Conservation (phyloP, 2,888 invertebrate genomes). For the Choreutis nemorana region DNA sequence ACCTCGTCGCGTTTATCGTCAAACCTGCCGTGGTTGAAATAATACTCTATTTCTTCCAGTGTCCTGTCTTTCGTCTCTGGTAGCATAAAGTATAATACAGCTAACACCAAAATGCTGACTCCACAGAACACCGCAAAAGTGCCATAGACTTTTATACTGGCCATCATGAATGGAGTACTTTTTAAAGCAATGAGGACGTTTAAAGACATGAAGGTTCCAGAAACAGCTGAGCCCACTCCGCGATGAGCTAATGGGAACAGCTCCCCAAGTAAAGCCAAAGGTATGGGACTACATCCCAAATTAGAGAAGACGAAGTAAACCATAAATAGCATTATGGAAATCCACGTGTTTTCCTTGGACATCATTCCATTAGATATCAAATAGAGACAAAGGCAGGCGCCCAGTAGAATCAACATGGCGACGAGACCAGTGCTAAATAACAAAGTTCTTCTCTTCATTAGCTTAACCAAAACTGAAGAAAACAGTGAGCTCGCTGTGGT, state of each 20-base stretch:
- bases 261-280: conserved; percentile 36
- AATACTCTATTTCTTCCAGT: conserved; percentile 25
- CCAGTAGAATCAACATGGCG: conserved; percentile 19
- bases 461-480: conserved; percentile 28
- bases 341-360: conserved; percentile 19
- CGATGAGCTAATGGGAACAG: conserved; percentile 35
- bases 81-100: conserved; percentile 18
- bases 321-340: conserved; percentile 25
- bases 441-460: conserved; percentile 28
- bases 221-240: conserved; percentile 23
- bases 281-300: conserved; percentile 38
- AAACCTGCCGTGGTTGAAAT: conserved; percentile 22
- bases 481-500: conserved; percentile 25
- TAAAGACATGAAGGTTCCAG: conserved; percentile 23
- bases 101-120: conserved; percentile 15
- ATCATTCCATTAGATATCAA: conserved; percentile 18
- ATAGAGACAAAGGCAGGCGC: conserved; percentile 24
- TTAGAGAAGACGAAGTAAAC: conserved; percentile 32
- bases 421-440: conserved; percentile 29
- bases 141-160: conserved; percentile 26
- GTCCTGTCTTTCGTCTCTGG: conserved; percentile 30
- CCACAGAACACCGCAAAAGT: conserved; percentile 32
- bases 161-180: conserved; percentile 25
- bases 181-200: conserved; percentile 24
- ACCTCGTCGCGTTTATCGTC: conserved; percentile 16